Base-by-base conservation (phyloP, 2,797 vertebrate genomes). In the Epinephelus coioides region DNA sequence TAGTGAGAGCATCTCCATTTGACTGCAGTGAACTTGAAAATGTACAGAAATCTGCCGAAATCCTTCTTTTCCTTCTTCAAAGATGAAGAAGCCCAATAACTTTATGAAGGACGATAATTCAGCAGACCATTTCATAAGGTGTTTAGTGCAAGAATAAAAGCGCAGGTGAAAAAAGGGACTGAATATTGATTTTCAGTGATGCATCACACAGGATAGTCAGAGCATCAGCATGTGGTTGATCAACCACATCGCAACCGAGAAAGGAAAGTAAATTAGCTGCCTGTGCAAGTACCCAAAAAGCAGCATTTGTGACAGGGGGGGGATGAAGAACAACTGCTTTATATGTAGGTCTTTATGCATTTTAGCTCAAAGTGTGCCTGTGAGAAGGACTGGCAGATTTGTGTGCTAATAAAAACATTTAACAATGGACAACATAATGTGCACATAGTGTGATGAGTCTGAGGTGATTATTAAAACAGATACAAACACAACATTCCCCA, bases 201-300 rank as follows among this genome's bases (percentile, higher is more conserved):
- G 85, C 72, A 83, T 83, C 79, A 82, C 54, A 64, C 72, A 79
- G 77, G 75, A 83, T 73, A 77, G 81, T 73, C 60, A 65, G 82
- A 79, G 79, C 81, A 87, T 85, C 88, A 81, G 78, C 30, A 5
- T 86, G 87, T 72, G 82, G 84, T 67, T 86, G 81, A 90, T 89
- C 83, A 77, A 77, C 83, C 85, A 76, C 82, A 85, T 71, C 79
- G 83, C 78, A 81, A 73, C 75, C 4, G 51, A 79, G 73, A 50
- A 72, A 71, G 64, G 61, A 74, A 73, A 88, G 70, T 69, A 79
- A 79, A 86, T 84, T 69, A 74, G 68, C 83, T 86, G 21, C 50
- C 63, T 3, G 43, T 84, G 77, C 71, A 61, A 72, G 70, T 67
- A 34, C 55, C 47, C 50, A 70, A 72, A 86, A 78, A 77, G 46